Percentiles rank a stretch among this genome's conserved stretches.
phyloP scores from a whole-genome alignment of 1,140 invertebrate genomes.

The Tetraneura akinire region DNA sequence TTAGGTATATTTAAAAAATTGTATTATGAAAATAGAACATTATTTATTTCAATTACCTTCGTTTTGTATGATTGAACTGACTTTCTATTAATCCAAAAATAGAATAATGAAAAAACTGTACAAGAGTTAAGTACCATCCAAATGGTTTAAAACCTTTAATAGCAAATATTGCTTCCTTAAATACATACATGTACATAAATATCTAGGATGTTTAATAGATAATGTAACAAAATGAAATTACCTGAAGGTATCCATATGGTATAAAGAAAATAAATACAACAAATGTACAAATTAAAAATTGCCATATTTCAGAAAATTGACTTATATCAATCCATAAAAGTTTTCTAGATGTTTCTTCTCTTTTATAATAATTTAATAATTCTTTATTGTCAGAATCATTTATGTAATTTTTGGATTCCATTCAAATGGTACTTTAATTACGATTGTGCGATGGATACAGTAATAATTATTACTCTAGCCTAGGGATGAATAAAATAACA shows the following conservation, averaged over 20 bases:
- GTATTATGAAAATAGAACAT: background rate
- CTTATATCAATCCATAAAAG: slow-evolving; percentile 76
- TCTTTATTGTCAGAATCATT: slow-evolving; percentile 15
- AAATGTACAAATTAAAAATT: slow-evolving; percentile 75
- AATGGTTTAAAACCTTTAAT: slow-evolving; percentile 84
- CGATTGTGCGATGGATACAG: background rate
- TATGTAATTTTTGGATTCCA: slow-evolving; percentile 38
- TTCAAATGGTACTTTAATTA: too few species aligned
- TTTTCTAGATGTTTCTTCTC: slow-evolving; percentile 41
- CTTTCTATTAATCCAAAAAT: slow-evolving; percentile 79
- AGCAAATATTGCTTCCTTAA: slow-evolving; percentile 86
- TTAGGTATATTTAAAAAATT: too few species aligned
- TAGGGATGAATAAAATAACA: too few species aligned
- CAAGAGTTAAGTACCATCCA: slow-evolving; percentile 89
- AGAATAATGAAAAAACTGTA: slow-evolving; percentile 88
- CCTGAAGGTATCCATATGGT: slow-evolving; percentile 87
- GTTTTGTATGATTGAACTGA: slow-evolving; percentile 65
- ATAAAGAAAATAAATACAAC: slow-evolving; percentile 87
- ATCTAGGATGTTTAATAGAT: background rate
- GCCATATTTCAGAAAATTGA: slow-evolving; percentile 66
- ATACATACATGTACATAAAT: slow-evolving; percentile 50
- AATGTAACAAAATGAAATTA: slow-evolving; percentile 55
- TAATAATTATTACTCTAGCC: too few species aligned
- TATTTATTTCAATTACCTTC: slow-evolving; percentile 65
- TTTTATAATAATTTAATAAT: slow-evolving; percentile 12